These are phyloP conservation scores for Leptopterna dolabrata DNA, from an alignment of 2,888 invertebrate species.

Conservation along the genomic window DNA sequence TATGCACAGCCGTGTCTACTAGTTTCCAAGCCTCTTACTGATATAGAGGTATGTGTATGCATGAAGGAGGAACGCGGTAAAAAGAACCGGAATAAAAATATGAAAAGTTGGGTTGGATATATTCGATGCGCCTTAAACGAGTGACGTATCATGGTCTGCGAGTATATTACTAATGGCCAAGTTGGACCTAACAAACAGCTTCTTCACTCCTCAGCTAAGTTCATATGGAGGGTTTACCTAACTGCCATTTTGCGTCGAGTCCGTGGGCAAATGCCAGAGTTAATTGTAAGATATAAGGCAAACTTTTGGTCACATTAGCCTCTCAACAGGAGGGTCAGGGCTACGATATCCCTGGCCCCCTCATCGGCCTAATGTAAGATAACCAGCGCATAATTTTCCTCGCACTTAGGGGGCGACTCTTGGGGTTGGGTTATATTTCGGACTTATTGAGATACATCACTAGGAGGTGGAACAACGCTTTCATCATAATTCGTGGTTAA, in stretches of 20 bases:
- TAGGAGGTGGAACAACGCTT: too few relatives aligned
- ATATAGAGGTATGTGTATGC: too few relatives aligned
- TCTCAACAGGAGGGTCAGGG: background rate
- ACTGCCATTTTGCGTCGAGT: background rate
- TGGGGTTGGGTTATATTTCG: too few relatives aligned
- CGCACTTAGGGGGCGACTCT: too few relatives aligned
- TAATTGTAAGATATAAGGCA: constrained; percentile 8
- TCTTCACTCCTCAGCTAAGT: background rate
- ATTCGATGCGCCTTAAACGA: too few relatives aligned
- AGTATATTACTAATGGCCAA: background rate
- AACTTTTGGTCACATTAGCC: background rate
- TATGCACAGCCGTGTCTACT: too few relatives aligned
- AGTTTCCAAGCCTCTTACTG: too few relatives aligned
- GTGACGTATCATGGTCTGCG: background rate
- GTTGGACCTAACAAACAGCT: background rate
- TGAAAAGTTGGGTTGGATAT: too few relatives aligned
- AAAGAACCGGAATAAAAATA: too few relatives aligned
- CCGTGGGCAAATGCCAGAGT: background rate
- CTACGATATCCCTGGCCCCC: background rate
- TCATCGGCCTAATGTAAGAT: background rate
- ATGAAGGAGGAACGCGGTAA: too few relatives aligned
- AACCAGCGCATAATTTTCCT: background rate
- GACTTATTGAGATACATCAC: too few relatives aligned
- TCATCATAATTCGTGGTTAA: too few relatives aligned
- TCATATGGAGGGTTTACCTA: background rate